phyloP scores from a whole-genome alignment of 2,888 invertebrate genomes.

The Mongoloraphidia duomilia region DNA sequence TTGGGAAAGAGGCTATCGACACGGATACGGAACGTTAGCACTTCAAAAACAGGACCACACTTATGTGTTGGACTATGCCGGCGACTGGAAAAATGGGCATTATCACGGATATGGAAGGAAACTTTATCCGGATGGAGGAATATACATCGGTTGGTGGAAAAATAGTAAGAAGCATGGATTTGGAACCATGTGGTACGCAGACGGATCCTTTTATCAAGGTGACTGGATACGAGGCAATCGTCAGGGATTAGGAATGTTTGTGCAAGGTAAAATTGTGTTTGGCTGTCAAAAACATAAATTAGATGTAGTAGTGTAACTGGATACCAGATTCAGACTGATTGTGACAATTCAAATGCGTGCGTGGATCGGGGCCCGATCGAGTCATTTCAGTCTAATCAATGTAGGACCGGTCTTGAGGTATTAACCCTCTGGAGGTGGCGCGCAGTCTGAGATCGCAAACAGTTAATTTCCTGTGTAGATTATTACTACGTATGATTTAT shows the following conservation, averaged over 20 bases:
- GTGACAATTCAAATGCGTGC: too few species aligned
- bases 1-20: conserved; percentile 37
- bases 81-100: conserved; percentile 43
- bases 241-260: conserved; percentile 38
- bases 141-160: conserved; percentile 43
- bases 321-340: background rate
- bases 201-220: conserved; percentile 45
- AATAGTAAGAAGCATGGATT: conserved; percentile 38
- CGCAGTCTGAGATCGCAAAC: too few species aligned
- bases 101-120: conserved; percentile 41
- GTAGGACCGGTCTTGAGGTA: too few species aligned
- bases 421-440: too few species aligned
- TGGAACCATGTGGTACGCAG: conserved; percentile 45
- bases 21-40: conserved; percentile 43
- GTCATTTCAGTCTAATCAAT: too few species aligned
- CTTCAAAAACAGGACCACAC: conserved; percentile 28
- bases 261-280: conserved; percentile 29
- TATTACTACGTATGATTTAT: too few species aligned
- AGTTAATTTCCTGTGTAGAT: too few species aligned
- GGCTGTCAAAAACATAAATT: background rate
- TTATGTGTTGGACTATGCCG: conserved; percentile 37
- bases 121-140: conserved; percentile 39
- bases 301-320: background rate
- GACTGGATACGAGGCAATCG: conserved; percentile 36
- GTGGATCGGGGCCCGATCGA: too few species aligned